Percentiles rank a stretch among this genome's conserved stretches.
Evolutionary conservation across 1,140 invertebrate species (phyloP).

Genomic region (Drosophila ficusphila): DNA sequence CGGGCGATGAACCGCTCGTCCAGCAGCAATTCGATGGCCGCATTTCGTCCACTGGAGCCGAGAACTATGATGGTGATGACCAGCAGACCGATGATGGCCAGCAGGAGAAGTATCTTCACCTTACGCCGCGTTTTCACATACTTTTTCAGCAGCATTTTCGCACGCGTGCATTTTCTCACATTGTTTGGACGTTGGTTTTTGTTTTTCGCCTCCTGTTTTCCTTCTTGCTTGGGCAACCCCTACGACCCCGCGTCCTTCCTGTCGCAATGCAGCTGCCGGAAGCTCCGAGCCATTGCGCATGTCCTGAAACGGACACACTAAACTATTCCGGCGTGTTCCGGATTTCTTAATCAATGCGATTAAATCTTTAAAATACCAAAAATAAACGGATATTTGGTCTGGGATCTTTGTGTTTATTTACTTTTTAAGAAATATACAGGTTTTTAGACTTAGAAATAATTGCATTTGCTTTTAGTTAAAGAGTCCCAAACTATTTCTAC

Average conservation of each 20-base stretch:
- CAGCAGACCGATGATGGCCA: constrained; percentile 72
- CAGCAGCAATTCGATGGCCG: constrained; percentile 64
- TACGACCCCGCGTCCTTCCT: constrained; percentile 5
- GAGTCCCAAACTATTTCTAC: neutral
- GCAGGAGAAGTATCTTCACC: constrained; percentile 75
- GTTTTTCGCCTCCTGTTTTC: constrained; percentile 34
- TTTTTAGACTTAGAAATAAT: neutral
- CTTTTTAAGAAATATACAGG: neutral
- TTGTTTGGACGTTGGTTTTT: constrained; percentile 39
- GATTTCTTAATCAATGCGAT: neutral
- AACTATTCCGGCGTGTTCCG: constrained; percentile 36
- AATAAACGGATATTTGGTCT: neutral
- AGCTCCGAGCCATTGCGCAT: constrained; percentile 66
- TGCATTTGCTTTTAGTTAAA: neutral
- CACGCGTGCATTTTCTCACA: constrained; percentile 63
- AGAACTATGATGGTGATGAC: constrained; percentile 75
- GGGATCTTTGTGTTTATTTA: neutral
- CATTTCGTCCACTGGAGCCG: constrained; percentile 51
- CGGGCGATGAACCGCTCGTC: constrained; percentile 77
- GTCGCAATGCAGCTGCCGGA: constrained; percentile 52
- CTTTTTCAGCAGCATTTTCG: constrained; percentile 81
- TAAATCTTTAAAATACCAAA: neutral
- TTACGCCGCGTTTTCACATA: constrained; percentile 83
- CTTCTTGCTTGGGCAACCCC: constrained; percentile 22
- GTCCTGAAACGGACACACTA: constrained; percentile 67